Base-by-base conservation (phyloP, 2,113 vertebrate genomes). In the Microtus pennsylvanicus region DNA sequence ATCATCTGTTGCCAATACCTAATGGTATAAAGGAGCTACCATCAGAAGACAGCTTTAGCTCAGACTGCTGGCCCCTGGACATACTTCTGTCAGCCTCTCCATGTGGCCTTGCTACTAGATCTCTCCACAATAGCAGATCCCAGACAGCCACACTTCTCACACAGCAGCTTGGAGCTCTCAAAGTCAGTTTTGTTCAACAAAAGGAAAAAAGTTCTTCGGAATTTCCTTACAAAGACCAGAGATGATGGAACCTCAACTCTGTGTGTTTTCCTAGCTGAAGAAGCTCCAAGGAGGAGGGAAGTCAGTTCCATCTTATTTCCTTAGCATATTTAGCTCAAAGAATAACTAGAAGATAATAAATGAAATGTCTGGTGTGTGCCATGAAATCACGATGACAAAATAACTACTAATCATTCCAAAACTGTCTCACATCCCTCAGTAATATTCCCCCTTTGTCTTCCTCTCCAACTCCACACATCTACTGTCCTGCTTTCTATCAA, bases 181-280 rank as follows among this genome's bases (percentile, higher is more conserved):
- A 42, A 10, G 13, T 24, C 7, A 67, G 19, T 63, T 17, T 75
- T 50, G 72, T 85, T 58, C 80, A 81, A 63, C 67, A 80, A 90
- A 76, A 24, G 6, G 11, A 21, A 10, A 82, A 38, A 93, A 74
- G 28, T 24, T 90, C 7, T 22, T 2, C 21, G 22, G 50, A 76
- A 33, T 81, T 86, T 89, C 30, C 19, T 91, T 70, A n/a, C 55
- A 80, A 61, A 88, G 21, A 58, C 87, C 50, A 86, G 63, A 97
- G n/a, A 67, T 63, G 1, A 83, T 11, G 4, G 5, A 92, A 26
- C 50, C 74, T 67, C 24, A 80, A 70, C 19, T 91, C 42, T 12
- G 6, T 52, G 21, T 76, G 21, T 76, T 94, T 61, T 92, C 9
- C 90, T 70, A 50, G 35, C 52, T 87, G 80, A 75, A 58, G 33